Conservation (phyloP, 2,797 vertebrate species). For the Sternarchorhynchus goeldii region DNA sequence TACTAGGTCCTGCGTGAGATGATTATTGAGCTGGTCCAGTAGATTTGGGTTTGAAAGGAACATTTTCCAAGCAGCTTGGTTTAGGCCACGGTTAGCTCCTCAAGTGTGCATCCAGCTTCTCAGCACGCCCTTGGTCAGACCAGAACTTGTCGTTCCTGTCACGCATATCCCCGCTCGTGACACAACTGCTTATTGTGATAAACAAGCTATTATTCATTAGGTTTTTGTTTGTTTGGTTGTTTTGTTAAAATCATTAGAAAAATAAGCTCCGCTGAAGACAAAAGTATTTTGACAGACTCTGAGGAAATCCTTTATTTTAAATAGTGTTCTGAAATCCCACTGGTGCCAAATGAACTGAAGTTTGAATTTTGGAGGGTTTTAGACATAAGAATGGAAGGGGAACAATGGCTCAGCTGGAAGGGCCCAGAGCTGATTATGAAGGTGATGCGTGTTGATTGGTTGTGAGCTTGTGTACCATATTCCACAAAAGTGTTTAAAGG, state of each 20-base stretch:
- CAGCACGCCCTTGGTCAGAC: too few relatives aligned
- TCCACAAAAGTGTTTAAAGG: conserved; percentile 55
- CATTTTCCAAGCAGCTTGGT: too few relatives aligned
- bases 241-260: conserved; percentile 6
- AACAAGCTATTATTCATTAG: background rate
- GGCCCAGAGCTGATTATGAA: background rate
- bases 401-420: background rate
- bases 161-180: background rate
- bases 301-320: conserved; percentile 20
- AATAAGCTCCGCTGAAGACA: conserved; percentile 33
- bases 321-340: conserved; percentile 45
- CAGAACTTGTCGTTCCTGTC: background rate
- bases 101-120: too few relatives aligned
- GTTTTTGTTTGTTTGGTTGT: conserved; percentile 3
- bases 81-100: too few relatives aligned
- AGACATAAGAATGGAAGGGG: background rate
- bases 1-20: background rate
- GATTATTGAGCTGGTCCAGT: conserved; percentile 1
- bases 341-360: conserved; percentile 52
- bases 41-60: background rate
- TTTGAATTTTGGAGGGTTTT: conserved; percentile 5
- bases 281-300: conserved; percentile 32
- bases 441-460: conserved; percentile 12
- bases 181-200: background rate
- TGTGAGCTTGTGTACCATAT: conserved; percentile 33